Evolutionary conservation across 2,797 vertebrate species (phyloP).

Genomic region (Fratercula arctica): DNA sequence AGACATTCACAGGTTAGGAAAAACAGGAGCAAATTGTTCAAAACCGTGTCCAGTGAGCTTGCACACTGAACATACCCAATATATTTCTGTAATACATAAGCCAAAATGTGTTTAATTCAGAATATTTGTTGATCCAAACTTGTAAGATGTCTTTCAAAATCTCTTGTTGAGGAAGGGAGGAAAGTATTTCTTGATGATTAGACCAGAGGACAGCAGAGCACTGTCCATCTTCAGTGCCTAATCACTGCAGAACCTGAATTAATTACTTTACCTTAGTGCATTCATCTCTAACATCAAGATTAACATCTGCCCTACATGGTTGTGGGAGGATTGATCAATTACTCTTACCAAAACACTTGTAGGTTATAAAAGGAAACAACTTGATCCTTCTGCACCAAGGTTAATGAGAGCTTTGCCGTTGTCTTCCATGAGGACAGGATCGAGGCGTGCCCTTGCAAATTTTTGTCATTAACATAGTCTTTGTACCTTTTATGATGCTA

Average conservation of each 20-base stretch:
- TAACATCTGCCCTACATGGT: not conserved
- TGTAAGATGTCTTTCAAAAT: not conserved
- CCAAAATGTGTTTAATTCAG: not conserved
- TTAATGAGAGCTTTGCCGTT: not conserved
- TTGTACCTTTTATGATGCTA: not conserved
- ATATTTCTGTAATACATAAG: not conserved
- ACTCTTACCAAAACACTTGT: not conserved
- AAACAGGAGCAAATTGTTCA: not conserved
- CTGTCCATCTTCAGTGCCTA: not conserved
- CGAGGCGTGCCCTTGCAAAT: rapidly evolving
- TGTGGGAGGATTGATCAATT: not conserved
- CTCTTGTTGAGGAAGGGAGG: not conserved
- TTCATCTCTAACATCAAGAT: not conserved
- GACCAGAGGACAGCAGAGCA: not conserved
- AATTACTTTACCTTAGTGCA: not conserved
- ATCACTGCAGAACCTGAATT: not conserved
- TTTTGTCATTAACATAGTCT: not conserved
- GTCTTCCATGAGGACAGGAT: not conserved
- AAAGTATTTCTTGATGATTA: not conserved
- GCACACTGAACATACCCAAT: not conserved
- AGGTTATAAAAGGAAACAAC: not conserved
- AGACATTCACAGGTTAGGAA: not conserved
- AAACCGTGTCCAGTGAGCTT: not conserved
- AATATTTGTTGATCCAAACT: not conserved
- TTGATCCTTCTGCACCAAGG: not conserved